Percentiles rank a stretch among this genome's conserved stretches.
phyloP scores from a whole-genome alignment of 2,888 invertebrate genomes.

The Apotomis betuletana region DNA sequence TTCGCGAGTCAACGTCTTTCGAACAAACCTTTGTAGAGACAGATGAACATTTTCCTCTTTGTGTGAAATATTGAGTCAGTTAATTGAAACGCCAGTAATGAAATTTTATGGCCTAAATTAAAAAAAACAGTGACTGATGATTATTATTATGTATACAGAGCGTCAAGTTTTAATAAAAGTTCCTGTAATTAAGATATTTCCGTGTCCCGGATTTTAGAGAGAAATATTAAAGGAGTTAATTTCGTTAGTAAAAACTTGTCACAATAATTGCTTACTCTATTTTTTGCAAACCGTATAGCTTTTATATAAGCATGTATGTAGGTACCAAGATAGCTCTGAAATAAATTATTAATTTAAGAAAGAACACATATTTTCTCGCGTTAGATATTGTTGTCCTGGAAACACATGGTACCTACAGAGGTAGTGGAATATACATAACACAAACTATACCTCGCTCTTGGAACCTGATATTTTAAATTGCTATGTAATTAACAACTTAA shows the following conservation, averaged over 20 bases:
- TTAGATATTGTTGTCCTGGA: too few species aligned
- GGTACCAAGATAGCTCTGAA: too few species aligned
- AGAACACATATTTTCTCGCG: too few species aligned
- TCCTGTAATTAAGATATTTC: neutral
- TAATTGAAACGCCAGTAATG: constrained; percentile 29
- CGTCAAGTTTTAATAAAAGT: neutral
- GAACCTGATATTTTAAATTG: too few species aligned
- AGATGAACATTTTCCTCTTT: constrained; percentile 34
- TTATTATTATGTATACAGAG: neutral
- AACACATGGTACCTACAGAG: too few species aligned
- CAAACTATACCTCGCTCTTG: too few species aligned
- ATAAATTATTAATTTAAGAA: too few species aligned
- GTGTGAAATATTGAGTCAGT: constrained; percentile 33
- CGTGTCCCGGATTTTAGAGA: neutral
- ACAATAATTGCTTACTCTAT: neutral
- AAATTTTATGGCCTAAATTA: constrained; percentile 17
- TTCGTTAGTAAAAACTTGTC: neutral
- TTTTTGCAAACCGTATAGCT: too few species aligned
- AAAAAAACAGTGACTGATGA: constrained; percentile 5
- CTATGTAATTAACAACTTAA: too few species aligned
- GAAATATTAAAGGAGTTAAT: neutral
- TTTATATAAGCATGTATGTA: too few species aligned
- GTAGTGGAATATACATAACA: too few species aligned
- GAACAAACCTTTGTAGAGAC: constrained; percentile 23
- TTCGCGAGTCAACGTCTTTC: constrained; percentile 16